A percentile compares a stretch with the other conserved stretches of the same genome.
Conservation (phyloP, 2,113 vertebrate genomes). For the Alligator sinensis region DNA sequence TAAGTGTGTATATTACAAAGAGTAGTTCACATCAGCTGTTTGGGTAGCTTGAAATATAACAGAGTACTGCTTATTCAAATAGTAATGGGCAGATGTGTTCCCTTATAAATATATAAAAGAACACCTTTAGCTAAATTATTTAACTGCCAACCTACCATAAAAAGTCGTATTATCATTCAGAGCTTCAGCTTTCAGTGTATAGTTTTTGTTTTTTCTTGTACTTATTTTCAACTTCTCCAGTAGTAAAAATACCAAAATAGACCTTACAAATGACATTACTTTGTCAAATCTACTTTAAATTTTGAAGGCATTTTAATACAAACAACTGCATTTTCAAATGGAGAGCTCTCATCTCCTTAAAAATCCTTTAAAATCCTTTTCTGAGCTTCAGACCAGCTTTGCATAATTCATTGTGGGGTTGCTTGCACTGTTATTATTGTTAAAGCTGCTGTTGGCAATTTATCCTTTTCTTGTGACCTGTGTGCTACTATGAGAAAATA, state of each 20-base stretch:
- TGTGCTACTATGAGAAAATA: not conserved
- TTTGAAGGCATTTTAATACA: not conserved
- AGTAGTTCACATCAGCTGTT: not conserved
- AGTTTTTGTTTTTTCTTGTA: not conserved
- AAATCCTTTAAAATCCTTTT: not conserved
- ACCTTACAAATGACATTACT: not conserved
- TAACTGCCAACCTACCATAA: not conserved
- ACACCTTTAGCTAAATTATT: not conserved
- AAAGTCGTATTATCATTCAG: not conserved
- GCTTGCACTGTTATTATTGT: not conserved
- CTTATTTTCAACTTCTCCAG: not conserved
- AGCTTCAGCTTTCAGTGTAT: not conserved
- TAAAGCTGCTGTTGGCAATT: not conserved
- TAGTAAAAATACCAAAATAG: not conserved
- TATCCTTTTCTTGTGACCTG: not conserved
- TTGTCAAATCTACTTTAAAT: not conserved
- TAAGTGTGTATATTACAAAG: not conserved
- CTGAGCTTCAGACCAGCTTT: not conserved
- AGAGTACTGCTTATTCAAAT: not conserved
- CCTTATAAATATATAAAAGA: not conserved
- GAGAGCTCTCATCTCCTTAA: not conserved
- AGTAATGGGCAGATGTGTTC: accelerated
- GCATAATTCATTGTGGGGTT: not conserved
- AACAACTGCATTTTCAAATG: not conserved
- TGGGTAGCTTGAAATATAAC: not conserved